Evolutionary conservation across 2,888 invertebrate species (phyloP), one percentile per base, ranked within the genome.

Genomic region (Poecilobothrus nobilitatus): DNA sequence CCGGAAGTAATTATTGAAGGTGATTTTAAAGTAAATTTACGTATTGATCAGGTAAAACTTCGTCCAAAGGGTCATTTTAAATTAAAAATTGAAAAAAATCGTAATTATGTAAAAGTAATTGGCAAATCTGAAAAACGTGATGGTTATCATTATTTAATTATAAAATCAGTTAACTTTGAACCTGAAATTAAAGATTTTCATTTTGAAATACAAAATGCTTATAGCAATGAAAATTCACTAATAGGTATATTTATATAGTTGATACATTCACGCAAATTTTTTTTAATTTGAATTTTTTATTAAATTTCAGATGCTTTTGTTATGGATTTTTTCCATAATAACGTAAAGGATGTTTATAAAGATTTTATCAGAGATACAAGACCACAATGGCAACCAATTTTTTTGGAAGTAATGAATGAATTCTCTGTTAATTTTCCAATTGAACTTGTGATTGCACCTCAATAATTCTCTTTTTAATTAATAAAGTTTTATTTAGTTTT

Each of bases 131-230:
- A 84, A 72, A 80, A 80, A 69, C 81, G 78, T 62, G 79, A 83
- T 67, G 79, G 81, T 5, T 82, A 84, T 33, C 83, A 83, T 15
- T 85, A 81, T 74, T 73, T 86, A 67, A 79, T 80, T 70, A 81
- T 86, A 10, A 82, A 83, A 63, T 83, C 84, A 4, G 86, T 88
- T 74, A 83, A 82, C 74, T 81, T 86, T 81, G 79, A 83, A 44
- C 88, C 88, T 1, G 86, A 87, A 74, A 81, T 89, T 7, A 53
- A 53, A 53, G 53, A 53, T 53, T 18, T 53, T 18, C 9, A 53
- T 18, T 53, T 53, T 53, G 53, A 18, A 6, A n/a, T 53, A 6
- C 7, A 12, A 53, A 53, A 18, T 44, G n/a, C n/a, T n/a, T n/a
- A n/a, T 2, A 41, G 9, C 2, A 41, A 41, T 41, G 12, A 41